Base-by-base conservation (phyloP, 2,113 vertebrate genomes). In the Thamnophis sirtalis region DNA sequence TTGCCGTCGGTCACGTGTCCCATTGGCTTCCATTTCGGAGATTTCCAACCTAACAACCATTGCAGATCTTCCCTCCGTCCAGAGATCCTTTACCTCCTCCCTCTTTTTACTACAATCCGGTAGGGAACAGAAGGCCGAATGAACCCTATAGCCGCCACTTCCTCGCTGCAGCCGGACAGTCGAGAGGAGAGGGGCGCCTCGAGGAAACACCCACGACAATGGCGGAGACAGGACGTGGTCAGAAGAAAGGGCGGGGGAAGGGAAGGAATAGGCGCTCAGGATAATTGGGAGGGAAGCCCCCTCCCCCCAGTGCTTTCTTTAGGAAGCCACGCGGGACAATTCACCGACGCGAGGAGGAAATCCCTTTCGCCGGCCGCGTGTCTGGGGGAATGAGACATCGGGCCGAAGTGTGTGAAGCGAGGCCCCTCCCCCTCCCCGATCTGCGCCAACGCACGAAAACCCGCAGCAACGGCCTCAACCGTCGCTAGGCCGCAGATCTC, bases 201-300 rank as follows among this genome's bases (percentile, higher is more conserved):
- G 50, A 22, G 54, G 91, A 80, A 92, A 85, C 91, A 85, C 91
- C 91, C 91, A 85, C 91, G 54, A 60, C 55, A 85, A 89, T 89
- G 91, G 91, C 91, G 91, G 91, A 85, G 88, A 28, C 88, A 86
- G 80, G 91, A 89, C 91, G 88, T 92, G 91, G 88, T 60, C 54
- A 89, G 43, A 85, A 51, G 55, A 28, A 51, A 38, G 8, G 26
- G 49, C 9, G 89, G 50, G 50, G 63, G 63, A 33, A 10, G 48
- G 48, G 13, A 26, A 55, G 38, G 33, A 49, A 38, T 1, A 50
- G 48, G 43, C 2, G 43, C 88, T 68, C 56, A n/a, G 56, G 15
- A 89, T 49, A 60, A 60, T 9, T 26, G 21, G 60, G 19, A 7
- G 17, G 3, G 49, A n/a, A 24, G 28, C 11, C 28, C 11, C 60